Base-by-base conservation (phyloP, 2,888 invertebrate genomes). In the Hyppa rectilinea region DNA sequence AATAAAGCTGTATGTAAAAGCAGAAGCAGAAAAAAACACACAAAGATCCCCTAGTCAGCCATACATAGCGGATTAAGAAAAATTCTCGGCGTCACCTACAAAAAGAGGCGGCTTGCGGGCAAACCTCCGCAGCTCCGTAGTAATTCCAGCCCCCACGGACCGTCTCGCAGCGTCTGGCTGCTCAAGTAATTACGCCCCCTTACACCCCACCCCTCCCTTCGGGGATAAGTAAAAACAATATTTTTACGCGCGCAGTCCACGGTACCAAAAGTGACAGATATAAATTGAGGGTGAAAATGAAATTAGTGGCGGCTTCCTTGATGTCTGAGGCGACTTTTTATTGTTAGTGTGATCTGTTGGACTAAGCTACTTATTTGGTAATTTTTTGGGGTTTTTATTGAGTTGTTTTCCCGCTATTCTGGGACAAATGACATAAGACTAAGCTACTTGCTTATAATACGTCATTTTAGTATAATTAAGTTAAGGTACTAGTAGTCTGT, bases 191-290 rank as follows among this genome's bases (percentile, higher is more conserved):
- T 95, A 95, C 94, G 88, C 91, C 92, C 91, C 81, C 81, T 81
- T 71, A 67, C 71, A 82, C 84, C 88, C 86, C 86, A 85, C 82
- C 85, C 87, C 86, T 71, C 88, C 89, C 89, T 83, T 81, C 78
- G 85, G 90, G 94, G 94, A 94, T 95, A 95, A 95, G 95, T 95
- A 94, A 95, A 95, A 95, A 95, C 95, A 95, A 95, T 95, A 95
- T 95, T 95, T 95, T 95, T 95, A 93, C 94, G 91, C 92, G 91
- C 88, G 87, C 90, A 91, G 92, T 91, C 92, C 93, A 91, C 89
- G 90, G 88, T 92, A 92, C 90, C 94, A 92, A 91, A 93, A 95
- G 94, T 93, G 94, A 95, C 95, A 94, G 93, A 92, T 94, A 95
- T 94, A 95, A 94, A 94, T 94, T 94, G 94, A 92, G 92, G 89